A percentile compares a stretch with the other conserved stretches of the same genome.
These are phyloP conservation scores for Callopanchax toddi DNA, from an alignment of 2,113 vertebrate genomes.

Conservation along the genomic window DNA sequence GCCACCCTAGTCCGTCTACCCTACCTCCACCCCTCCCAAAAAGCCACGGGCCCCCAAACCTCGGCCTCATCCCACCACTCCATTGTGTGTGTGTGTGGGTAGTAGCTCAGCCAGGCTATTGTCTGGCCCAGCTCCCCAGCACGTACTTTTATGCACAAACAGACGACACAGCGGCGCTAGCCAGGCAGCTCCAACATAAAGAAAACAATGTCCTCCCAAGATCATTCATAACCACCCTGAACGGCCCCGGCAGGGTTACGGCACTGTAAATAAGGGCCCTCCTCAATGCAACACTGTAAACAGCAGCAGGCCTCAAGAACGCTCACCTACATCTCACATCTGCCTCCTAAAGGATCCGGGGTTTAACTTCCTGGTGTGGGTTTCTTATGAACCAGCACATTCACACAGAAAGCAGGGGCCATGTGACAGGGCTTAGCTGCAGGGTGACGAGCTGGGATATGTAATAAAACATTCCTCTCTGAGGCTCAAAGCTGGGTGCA, in stretches of 20 bases:
- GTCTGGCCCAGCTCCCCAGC: slow-evolving; percentile 74
- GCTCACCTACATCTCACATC: slow-evolving; percentile 65
- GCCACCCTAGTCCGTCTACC: slow-evolving; percentile 52
- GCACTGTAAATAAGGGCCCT: slow-evolving; percentile 70
- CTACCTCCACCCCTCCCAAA: slow-evolving; percentile 53
- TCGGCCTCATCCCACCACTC: slow-evolving; percentile 75
- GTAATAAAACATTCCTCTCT: slow-evolving; percentile 74
- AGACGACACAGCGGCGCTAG: slow-evolving; percentile 73
- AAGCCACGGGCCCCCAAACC: slow-evolving; percentile 68
- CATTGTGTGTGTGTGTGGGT: slow-evolving; percentile 80
- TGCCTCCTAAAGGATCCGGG: slow-evolving; percentile 51
- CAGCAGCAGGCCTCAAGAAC: slow-evolving; percentile 43
- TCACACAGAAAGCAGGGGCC: slow-evolving; percentile 63
- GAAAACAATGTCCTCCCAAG: slow-evolving; percentile 78
- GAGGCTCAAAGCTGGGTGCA: slow-evolving; percentile 68
- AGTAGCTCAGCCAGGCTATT: slow-evolving; percentile 79
- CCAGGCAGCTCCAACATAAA: slow-evolving; percentile 75
- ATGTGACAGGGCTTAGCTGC: slow-evolving; percentile 77
- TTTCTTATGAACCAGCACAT: slow-evolving; percentile 62
- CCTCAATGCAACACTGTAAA: slow-evolving; percentile 44
- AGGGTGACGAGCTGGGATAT: slow-evolving; percentile 70
- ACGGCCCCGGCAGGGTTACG: slow-evolving; percentile 42
- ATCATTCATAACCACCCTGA: slow-evolving; percentile 69
- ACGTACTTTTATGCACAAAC: slow-evolving; percentile 78
- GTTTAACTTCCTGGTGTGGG: slow-evolving; percentile 39